Conservation (phyloP, 2,113 vertebrate species). For the Xiphophorus maculatus region DNA sequence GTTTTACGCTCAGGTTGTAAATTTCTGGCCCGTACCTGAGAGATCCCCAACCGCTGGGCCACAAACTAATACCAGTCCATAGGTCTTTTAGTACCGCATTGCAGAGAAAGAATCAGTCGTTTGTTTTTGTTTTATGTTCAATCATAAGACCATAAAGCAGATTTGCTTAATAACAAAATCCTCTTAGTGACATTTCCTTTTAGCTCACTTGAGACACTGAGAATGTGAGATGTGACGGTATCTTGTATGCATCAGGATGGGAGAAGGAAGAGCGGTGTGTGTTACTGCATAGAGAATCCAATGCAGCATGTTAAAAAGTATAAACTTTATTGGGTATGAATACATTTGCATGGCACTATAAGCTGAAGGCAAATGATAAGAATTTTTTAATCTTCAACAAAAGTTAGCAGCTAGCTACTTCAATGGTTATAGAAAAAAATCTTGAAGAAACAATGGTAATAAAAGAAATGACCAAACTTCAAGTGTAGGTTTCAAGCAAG, state of each 20-base stretch:
- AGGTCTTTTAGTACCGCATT: not conserved
- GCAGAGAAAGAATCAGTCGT: not conserved
- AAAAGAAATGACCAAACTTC: slow-evolving; percentile 8
- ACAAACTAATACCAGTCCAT: not conserved
- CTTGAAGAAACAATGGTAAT: not conserved
- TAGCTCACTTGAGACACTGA: too few species aligned
- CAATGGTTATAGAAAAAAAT: not conserved
- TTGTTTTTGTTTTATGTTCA: not conserved
- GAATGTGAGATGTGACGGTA: not conserved
- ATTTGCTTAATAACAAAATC: too few species aligned
- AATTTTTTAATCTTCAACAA: not conserved
- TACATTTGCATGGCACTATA: not conserved
- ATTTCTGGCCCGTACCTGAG: too few species aligned
- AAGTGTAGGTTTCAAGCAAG: not conserved
- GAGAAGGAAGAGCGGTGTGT: not conserved
- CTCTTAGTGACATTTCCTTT: too few species aligned
- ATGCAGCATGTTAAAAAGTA: not conserved
- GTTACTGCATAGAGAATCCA: not conserved
- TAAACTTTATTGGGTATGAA: too few species aligned
- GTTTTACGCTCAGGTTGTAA: not conserved
- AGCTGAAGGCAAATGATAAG: not conserved
- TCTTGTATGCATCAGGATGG: not conserved
- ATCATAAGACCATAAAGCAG: not conserved
- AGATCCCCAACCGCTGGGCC: not conserved
- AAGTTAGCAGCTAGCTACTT: not conserved